Evolutionary conservation across 2,888 invertebrate species (phyloP).

Genomic region (Acleris holmiana): DNA sequence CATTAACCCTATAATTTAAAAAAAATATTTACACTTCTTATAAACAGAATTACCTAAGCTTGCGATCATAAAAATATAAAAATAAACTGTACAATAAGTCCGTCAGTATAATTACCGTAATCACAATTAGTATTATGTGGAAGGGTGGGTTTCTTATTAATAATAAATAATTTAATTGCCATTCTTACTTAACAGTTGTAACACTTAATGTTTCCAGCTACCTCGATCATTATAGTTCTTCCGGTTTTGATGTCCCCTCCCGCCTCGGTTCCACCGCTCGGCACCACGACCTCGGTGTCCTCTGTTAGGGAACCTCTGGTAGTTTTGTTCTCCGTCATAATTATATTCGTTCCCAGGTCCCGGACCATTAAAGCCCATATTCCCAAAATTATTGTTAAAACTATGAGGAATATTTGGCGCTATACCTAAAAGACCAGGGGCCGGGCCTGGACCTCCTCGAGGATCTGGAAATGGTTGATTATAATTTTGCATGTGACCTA

Average conservation of each 20-base stretch:
- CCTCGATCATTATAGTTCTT: slow-evolving; percentile 80
- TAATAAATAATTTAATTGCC: slow-evolving; percentile 56
- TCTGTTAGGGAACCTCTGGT: slow-evolving; percentile 71
- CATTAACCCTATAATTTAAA: slow-evolving; percentile 24
- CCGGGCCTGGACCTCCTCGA: slow-evolving; percentile 75
- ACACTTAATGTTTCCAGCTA: slow-evolving; percentile 79
- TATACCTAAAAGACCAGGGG: slow-evolving; percentile 85
- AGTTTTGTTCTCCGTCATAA: slow-evolving; percentile 74
- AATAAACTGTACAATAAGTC: slow-evolving; percentile 58
- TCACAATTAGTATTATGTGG: slow-evolving; percentile 70
- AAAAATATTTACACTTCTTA: slow-evolving; percentile 39
- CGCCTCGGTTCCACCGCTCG: slow-evolving; percentile 77
- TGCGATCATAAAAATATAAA: slow-evolving; percentile 57
- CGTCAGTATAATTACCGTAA: slow-evolving; percentile 72
- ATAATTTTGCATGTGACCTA: slow-evolving; percentile 70
- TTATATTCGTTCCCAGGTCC: slow-evolving; percentile 72
- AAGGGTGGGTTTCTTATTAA: slow-evolving; percentile 55
- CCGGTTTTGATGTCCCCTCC: slow-evolving; percentile 77
- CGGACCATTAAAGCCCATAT: slow-evolving; percentile 75
- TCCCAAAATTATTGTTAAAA: slow-evolving; percentile 75
- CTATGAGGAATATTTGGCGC: slow-evolving; percentile 82
- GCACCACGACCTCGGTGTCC: slow-evolving; percentile 76
- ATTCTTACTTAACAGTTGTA: slow-evolving; percentile 26
- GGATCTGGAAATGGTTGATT: slow-evolving; percentile 77
- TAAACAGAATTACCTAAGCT: slow-evolving; percentile 49